Base-by-base conservation (phyloP, 2,113 vertebrate genomes). In the Gymnorhina tibicen region DNA sequence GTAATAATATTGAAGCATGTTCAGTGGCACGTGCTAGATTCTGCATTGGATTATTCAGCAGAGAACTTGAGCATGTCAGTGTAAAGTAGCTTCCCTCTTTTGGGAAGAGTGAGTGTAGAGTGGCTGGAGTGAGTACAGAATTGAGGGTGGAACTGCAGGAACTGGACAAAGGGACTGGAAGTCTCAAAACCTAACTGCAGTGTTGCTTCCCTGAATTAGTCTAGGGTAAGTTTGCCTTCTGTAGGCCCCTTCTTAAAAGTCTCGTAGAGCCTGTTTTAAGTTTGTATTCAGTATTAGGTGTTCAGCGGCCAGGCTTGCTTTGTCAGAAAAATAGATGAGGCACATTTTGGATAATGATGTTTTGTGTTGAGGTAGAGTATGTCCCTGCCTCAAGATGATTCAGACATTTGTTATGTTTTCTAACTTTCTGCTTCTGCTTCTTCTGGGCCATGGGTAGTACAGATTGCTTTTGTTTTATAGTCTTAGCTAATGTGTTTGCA, bases 391-490 rank as follows among this genome's bases (percentile, higher is more conserved):
- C n/a, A n/a, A 62, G 63, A 89, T 96, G 94, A 96, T 93, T 86
- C 77, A 93, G 62, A 53, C 87, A 89, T 95, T 91, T 93, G 83
- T 97, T 97, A 91, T 69, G 44, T 95, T 96, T 96, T 93, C 89
- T 95, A 41, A 95, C 78, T 96, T 96, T 89, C 85, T 93, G 28
- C 81, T 76, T 91, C 88, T 95, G 22, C 7, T 30, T 88, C 75
- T 97, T 91, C 53, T 93, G 82, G 82, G 66, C 89, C 90, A 90
- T 39, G 85, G 78, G 47, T 95, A 96, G 81, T 89, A 50, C 85
- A 96, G 83, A 93, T 96, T 96, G 89, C 73, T 98, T 98, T 97
- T 97, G 89, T 95, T 97, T 98, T 96, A 95, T 96, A 95, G 95
- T 69, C 85, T 95, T 95, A 96, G 95, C 94, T 98, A 98, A 97